Base-by-base conservation (phyloP, 2,888 invertebrate genomes). In the Plebejus anna region DNA sequence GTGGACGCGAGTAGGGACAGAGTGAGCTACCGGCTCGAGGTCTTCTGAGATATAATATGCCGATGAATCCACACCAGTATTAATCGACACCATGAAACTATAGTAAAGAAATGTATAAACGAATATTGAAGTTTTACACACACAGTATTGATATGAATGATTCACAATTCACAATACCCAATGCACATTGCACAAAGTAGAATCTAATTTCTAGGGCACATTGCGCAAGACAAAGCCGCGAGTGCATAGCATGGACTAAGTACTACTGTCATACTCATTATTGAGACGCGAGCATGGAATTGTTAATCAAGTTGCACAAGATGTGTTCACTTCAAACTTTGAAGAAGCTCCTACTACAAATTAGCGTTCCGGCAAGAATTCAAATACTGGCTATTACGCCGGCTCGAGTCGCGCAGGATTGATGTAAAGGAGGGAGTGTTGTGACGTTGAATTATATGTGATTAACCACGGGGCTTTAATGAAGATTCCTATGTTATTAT, bases 1-100 rank as follows among this genome's bases (percentile, higher is more conserved):
- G 96, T 87, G 84, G 79, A 66, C 16, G 22, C 32, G 55, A 55
- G 55, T 13, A 13, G 13, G 47, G 47, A 72, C 77, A 79, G 59
- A 75, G 13, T 32, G 66, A 66, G 5, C 32, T 36, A 66, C 61
- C 1, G 22, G 3, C 22, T 16, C 16, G 51, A 55, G 51, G 11
- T 55, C 16, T 55, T 55, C 16, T 47, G 38, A 38, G 38, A 38
- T 38, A 47, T 47, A 47, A 59, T 59, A 11, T 11, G 22, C 22
- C 7, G 9, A 22, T 6, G 59, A 6, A 59, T 59, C 22, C 59
- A 59, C 2, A 22, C 22, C 22, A 22, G 59, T 7, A 59, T 22
- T 59, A 22, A 47, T 47, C 2, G 47, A 47, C 9, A 47, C 9
- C 47, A 47, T 47, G 47, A 47, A 47, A 47, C 9, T 9, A 11